Conservation (phyloP, 2,888 invertebrate genomes). For the Nemapogon koenigi region DNA sequence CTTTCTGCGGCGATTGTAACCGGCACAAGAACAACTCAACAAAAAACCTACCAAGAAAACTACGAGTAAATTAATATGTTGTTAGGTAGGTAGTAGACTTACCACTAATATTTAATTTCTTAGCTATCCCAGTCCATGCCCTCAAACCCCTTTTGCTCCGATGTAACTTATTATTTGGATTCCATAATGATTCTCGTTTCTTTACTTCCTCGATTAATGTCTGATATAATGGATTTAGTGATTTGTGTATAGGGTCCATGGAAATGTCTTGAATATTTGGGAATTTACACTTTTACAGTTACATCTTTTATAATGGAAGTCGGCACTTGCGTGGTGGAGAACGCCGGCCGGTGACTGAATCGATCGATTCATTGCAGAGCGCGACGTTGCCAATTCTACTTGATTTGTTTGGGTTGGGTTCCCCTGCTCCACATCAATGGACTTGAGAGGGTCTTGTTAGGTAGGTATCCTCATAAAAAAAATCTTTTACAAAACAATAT, state of each 20-base stretch:
- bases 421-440: too few relatives aligned
- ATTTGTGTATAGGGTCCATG: too few relatives aligned
- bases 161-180: neutral
- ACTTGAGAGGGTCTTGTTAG: too few relatives aligned
- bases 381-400: constrained; percentile 7
- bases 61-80: neutral
- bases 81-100: neutral
- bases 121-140: constrained; percentile 2
- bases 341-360: neutral
- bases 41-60: too few relatives aligned
- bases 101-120: constrained; percentile 6
- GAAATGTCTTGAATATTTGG: too few relatives aligned
- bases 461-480: too few relatives aligned
- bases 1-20: too few relatives aligned
- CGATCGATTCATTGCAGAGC: neutral
- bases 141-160: neutral
- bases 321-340: too few relatives aligned
- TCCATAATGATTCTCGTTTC: constrained; percentile 1
- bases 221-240: constrained; percentile 3
- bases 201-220: constrained; percentile 3
- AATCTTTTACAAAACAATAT: too few relatives aligned
- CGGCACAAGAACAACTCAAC: too few relatives aligned
- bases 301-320: too few relatives aligned
- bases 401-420: constrained; percentile 8
- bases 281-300: too few relatives aligned